Evolutionary conservation across 2,113 vertebrate species (phyloP).

Genomic region (Hemiscyllium ocellatum): DNA sequence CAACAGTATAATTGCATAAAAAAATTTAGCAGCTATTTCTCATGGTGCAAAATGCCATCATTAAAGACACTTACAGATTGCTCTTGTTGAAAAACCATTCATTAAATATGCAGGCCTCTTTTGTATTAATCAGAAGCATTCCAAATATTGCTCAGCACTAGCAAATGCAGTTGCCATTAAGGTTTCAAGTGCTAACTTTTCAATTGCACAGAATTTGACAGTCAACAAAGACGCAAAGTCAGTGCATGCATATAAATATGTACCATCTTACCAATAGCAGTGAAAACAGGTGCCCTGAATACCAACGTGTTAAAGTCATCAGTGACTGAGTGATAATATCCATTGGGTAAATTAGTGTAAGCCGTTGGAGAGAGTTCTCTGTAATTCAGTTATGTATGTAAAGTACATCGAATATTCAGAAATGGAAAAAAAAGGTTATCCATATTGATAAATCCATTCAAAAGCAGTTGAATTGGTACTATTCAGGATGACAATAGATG

Average conservation of each 20-base stretch:
- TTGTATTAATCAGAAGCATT: slow-evolving; percentile 15
- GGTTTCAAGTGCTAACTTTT: slow-evolving; percentile 35
- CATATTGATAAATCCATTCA: slow-evolving; percentile 35
- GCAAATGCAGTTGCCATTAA: slow-evolving; percentile 33
- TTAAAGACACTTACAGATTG: slow-evolving; percentile 8
- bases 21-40: not conserved
- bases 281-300: slow-evolving; percentile 31
- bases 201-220: slow-evolving; percentile 38
- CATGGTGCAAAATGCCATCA: not conserved
- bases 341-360: slow-evolving; percentile 37
- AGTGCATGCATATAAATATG: slow-evolving; percentile 38
- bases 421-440: slow-evolving; percentile 31
- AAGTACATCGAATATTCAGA: slow-evolving; percentile 36
- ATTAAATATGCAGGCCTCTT: slow-evolving; percentile 36
- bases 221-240: slow-evolving; percentile 37
- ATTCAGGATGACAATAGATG: slow-evolving; percentile 33
- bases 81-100: slow-evolving; percentile 23
- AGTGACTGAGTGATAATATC: slow-evolving; percentile 35
- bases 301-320: slow-evolving; percentile 37
- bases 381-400: slow-evolving; percentile 37
- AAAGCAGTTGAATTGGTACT: slow-evolving; percentile 35
- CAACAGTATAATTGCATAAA: slow-evolving; percentile 1
- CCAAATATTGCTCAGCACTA: slow-evolving; percentile 28
- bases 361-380: slow-evolving; percentile 32
- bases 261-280: slow-evolving; percentile 36